Conservation (phyloP, 1,140 invertebrate species). For the Acromyrmex heyeri region DNA sequence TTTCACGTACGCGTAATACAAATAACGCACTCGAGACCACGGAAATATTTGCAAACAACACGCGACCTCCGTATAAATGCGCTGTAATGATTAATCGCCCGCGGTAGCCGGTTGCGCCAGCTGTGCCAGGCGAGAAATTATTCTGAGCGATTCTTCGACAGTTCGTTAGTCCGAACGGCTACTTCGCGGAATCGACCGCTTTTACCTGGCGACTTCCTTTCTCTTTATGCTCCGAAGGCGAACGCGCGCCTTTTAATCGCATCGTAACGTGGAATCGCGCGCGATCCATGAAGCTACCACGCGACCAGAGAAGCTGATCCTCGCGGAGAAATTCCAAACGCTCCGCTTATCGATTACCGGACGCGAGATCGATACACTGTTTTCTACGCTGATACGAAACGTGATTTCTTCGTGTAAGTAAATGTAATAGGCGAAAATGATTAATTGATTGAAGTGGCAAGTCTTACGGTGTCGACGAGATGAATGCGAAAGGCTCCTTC, state of each 20-base stretch:
- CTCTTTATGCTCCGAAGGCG: slow-evolving; percentile 49
- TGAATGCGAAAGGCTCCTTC: slow-evolving; percentile 41
- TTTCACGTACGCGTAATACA: slow-evolving; percentile 20
- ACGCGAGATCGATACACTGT: slow-evolving; percentile 42
- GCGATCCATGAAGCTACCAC: slow-evolving; percentile 47
- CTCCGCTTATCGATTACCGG: slow-evolving; percentile 32
- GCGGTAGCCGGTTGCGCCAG: slow-evolving; percentile 56
- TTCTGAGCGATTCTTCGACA: slow-evolving; percentile 61
- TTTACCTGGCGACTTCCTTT: slow-evolving; percentile 60
- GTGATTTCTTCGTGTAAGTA: neutral
- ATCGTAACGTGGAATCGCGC: slow-evolving; percentile 43
- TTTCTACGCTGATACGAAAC: slow-evolving; percentile 20
- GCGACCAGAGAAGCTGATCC: slow-evolving; percentile 2
- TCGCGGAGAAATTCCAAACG: slow-evolving; percentile 19
- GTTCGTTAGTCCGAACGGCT: slow-evolving; percentile 53
- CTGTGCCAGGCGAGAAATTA: slow-evolving; percentile 58
- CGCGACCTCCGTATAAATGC: slow-evolving; percentile 42
- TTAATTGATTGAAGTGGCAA: slow-evolving; percentile 43
- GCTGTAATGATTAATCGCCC: slow-evolving; percentile 54
- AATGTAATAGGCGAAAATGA: slow-evolving; percentile 40
- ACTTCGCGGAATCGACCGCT: slow-evolving; percentile 59
- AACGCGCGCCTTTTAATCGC: slow-evolving; percentile 49
- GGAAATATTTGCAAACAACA: slow-evolving; percentile 58
- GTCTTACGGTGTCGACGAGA: neutral
- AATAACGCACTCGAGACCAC: slow-evolving; percentile 26